These are phyloP conservation scores for Poecilia latipinna DNA, from an alignment of 2,113 vertebrate genomes.

Conservation along the genomic window DNA sequence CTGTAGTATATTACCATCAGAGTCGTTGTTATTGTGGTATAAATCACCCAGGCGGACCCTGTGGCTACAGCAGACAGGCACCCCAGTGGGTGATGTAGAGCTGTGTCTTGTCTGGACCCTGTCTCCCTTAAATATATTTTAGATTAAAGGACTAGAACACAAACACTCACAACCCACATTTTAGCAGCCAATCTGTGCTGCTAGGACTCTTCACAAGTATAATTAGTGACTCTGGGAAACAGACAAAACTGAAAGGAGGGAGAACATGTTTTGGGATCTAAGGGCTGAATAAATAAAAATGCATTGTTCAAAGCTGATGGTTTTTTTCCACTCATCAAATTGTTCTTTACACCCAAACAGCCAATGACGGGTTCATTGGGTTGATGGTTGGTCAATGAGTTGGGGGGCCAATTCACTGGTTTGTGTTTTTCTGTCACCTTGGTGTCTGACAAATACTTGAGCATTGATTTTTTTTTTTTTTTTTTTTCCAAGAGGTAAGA, in stretches of 20 bases:
- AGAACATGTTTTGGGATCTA: conserved; percentile 44
- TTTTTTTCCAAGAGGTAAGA: conserved; percentile 17
- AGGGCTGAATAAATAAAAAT: conserved; percentile 61
- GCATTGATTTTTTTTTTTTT: conserved; percentile 61
- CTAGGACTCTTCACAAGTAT: conserved; percentile 45
- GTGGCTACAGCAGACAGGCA: conserved; percentile 49
- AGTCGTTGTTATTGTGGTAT: conserved; percentile 49
- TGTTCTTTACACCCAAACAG: conserved; percentile 24
- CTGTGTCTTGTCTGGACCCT: conserved; percentile 55
- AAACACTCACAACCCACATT: conserved; percentile 67
- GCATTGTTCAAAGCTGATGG: conserved; percentile 6
- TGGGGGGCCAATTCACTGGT: conserved; percentile 40
- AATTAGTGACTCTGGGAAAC: conserved; percentile 62
- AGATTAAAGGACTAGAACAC: conserved; percentile 71
- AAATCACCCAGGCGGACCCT: conserved; percentile 50
- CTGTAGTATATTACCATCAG: conserved; percentile 76
- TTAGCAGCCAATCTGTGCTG: conserved; percentile 42
- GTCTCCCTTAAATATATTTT: conserved; percentile 74
- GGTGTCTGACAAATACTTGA: conserved; percentile 61
- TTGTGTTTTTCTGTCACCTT: conserved; percentile 49
- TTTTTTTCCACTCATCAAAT: conserved; percentile 40
- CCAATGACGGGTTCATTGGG: conserved; percentile 56
- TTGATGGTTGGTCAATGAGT: conserved; percentile 40
- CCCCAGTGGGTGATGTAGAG: conserved; percentile 67
- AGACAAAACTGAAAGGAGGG: conserved; percentile 42